Conservation (phyloP, 2,797 vertebrate species). For the Cynopterus sphinx region DNA sequence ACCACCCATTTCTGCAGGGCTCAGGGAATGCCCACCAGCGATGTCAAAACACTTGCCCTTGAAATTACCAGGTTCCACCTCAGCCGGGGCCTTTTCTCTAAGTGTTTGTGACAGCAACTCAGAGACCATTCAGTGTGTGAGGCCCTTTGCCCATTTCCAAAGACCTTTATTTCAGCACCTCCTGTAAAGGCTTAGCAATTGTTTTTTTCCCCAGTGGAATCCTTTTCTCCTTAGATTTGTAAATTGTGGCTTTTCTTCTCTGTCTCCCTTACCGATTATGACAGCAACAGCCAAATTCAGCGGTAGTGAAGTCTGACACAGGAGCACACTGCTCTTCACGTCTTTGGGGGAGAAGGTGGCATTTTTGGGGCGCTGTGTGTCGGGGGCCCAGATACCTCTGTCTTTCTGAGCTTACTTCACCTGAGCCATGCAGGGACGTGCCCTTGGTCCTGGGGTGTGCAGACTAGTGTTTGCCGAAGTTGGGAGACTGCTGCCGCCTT, state of each 20-base stretch:
- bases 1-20: rapidly evolving
- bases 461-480: not conserved
- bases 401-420: not conserved
- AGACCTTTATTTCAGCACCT: not conserved
- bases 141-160: rapidly evolving
- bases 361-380: not conserved
- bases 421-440: not conserved
- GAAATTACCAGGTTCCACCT: not conserved
- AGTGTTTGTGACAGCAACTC: not conserved
- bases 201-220: not conserved
- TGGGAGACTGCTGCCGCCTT: not conserved
- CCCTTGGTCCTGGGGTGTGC: not conserved
- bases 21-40: rapidly evolving
- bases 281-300: not conserved
- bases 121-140: not conserved
- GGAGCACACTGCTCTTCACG: not conserved
- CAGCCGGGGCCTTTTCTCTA: not conserved
- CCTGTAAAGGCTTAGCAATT: not conserved
- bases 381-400: not conserved
- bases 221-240: not conserved
- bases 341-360: not conserved
- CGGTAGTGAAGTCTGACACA: not conserved
- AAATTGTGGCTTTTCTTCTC: not conserved
- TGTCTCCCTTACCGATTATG: not conserved
- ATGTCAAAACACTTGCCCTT: not conserved